A percentile compares a stretch with the other conserved stretches of the same genome.
Evolutionary conservation across 2,113 vertebrate genomes (phyloP).

Genomic region (Crypturellus undulatus): DNA sequence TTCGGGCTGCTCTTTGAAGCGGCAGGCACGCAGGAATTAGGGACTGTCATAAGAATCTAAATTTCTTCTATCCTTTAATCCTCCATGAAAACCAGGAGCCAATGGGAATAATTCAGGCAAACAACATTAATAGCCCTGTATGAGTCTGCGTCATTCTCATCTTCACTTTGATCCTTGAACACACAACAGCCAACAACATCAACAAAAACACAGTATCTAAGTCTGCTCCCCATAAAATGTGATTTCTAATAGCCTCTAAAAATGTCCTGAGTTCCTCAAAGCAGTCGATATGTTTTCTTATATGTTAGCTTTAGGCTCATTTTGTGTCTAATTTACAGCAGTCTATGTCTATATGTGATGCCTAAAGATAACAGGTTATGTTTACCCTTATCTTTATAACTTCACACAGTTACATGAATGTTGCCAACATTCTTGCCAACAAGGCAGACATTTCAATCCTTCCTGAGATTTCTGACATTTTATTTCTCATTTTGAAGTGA

Average conservation of each 20-base stretch:
- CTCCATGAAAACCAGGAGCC: not conserved
- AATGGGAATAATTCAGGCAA: conserved; percentile 18
- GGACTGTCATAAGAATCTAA: conserved; percentile 2
- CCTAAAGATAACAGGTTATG: not conserved
- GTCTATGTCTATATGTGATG: conserved; percentile 21
- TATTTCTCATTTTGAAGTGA: not conserved
- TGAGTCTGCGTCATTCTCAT: not conserved
- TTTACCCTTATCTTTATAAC: conserved; percentile 7
- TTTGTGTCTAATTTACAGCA: not conserved
- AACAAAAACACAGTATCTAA: not conserved
- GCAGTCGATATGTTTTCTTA: not conserved
- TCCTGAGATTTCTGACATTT: not conserved
- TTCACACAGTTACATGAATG: not conserved
- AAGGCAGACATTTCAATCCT: not conserved
- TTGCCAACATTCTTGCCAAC: not conserved
- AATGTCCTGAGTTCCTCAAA: not conserved
- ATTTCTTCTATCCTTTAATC: not conserved
- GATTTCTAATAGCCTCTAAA: not conserved
- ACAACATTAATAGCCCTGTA: not conserved
- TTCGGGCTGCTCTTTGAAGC: not conserved
- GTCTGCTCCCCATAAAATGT: not conserved
- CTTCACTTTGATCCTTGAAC: conserved; percentile 27
- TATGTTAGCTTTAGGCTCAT: not conserved
- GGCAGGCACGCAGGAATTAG: not conserved
- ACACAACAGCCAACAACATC: not conserved